These are phyloP conservation scores for Pteronura brasiliensis DNA, from an alignment of 2,113 vertebrate genomes.

Conservation along the genomic window DNA sequence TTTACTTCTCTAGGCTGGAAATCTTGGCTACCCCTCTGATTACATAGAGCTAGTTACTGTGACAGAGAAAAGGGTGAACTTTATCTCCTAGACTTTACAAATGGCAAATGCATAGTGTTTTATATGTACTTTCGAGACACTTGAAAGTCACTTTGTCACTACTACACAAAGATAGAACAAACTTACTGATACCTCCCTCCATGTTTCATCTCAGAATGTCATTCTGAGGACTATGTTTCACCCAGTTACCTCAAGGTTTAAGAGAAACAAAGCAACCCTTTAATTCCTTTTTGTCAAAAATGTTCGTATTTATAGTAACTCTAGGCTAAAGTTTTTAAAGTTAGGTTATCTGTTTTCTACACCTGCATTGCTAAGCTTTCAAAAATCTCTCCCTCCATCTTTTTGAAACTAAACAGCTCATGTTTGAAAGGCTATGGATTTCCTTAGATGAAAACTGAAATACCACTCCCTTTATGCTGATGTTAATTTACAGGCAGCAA, in stretches of 20 bases:
- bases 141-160: not conserved
- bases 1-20: not conserved
- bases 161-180: not conserved
- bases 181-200: not conserved
- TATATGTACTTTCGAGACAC: not conserved
- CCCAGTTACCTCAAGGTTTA: not conserved
- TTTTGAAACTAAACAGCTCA: not conserved
- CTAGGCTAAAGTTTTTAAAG: not conserved
- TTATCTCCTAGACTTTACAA: not conserved
- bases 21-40: not conserved
- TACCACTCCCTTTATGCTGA: not conserved
- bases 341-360: not conserved
- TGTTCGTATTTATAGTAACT: not conserved
- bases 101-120: not conserved
- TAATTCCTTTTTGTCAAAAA: not conserved
- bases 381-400: not conserved
- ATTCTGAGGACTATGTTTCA: not conserved
- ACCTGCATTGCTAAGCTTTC: not conserved
- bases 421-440: not conserved
- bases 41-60: not conserved
- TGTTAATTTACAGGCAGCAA: not conserved
- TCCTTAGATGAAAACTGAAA: not conserved
- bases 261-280: not conserved
- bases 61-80: not conserved
- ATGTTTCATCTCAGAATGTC: not conserved